Conservation (phyloP, 2,113 vertebrate species). For the Neofelis nebulosa region DNA sequence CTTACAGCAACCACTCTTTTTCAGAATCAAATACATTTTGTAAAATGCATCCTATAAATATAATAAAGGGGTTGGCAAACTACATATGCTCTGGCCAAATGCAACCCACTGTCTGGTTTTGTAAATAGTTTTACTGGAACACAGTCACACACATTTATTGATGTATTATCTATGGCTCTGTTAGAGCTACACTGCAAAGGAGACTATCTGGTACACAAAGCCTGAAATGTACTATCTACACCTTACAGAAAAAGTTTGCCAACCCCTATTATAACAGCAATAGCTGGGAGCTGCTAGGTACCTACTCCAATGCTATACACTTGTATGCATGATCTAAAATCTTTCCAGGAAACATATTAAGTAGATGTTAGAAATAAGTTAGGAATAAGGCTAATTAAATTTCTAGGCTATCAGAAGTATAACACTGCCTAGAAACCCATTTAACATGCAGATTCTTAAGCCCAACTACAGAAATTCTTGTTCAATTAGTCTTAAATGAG, state of each 20-base stretch:
- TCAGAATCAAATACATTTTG: neutral
- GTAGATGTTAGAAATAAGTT: neutral
- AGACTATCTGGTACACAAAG: neutral
- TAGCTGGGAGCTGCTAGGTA: neutral
- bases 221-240: neutral
- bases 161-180: neutral
- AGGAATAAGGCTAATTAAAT: neutral
- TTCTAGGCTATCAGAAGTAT: neutral
- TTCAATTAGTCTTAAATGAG: neutral
- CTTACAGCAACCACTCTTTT: neutral
- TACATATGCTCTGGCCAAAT: neutral
- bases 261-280: neutral
- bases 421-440: neutral
- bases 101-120: neutral
- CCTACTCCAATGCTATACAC: neutral
- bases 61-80: neutral
- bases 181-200: neutral
- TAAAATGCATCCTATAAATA: conserved; percentile 34
- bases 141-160: neutral
- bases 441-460: neutral
- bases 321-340: conserved; percentile 11
- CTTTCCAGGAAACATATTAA: neutral
- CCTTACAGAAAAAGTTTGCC: conserved; percentile 6
- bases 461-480: neutral
- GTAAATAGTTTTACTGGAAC: neutral